Evolutionary conservation across 2,797 vertebrate species (phyloP).

Genomic region (Ctenopoma multispine): DNA sequence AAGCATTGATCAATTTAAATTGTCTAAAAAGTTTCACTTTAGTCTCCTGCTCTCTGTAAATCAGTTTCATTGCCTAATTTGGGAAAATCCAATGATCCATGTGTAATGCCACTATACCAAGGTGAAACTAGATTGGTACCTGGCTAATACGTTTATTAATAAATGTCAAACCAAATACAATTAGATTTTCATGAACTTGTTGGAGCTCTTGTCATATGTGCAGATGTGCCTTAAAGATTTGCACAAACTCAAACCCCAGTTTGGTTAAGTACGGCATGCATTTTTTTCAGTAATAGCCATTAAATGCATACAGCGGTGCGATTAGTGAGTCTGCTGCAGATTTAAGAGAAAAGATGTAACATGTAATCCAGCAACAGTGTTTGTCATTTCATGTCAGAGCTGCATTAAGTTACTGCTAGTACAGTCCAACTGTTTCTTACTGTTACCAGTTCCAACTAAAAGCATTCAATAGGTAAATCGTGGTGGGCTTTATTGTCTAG

Average conservation of each 20-base stretch:
- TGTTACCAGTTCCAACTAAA: not conserved
- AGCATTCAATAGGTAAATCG: not conserved
- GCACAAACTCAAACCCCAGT: not conserved
- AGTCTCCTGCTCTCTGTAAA: conserved; percentile 27
- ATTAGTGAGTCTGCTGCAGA: too few species aligned
- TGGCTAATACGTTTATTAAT: conserved; percentile 6
- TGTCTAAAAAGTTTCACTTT: conserved; percentile 36
- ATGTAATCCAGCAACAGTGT: not conserved
- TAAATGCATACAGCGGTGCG: too few species aligned
- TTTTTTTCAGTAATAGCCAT: not conserved
- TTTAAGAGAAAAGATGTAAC: not conserved
- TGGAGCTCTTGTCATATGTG: not conserved
- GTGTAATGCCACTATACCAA: not conserved
- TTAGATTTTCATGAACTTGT: not conserved
- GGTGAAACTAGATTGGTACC: not conserved
- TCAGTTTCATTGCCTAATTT: conserved; percentile 39
- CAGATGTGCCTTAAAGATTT: not conserved
- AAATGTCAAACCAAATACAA: conserved; percentile 23
- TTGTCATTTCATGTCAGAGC: not conserved
- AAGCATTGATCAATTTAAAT: conserved; percentile 51
- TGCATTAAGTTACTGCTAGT: not conserved
- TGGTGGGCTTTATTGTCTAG: too few species aligned
- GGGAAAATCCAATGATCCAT: conserved; percentile 13
- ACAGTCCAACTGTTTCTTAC: not conserved
- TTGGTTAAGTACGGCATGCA: not conserved